phyloP scores from a whole-genome alignment of 2,113 vertebrate genomes.

The Actenoides hombroni region DNA sequence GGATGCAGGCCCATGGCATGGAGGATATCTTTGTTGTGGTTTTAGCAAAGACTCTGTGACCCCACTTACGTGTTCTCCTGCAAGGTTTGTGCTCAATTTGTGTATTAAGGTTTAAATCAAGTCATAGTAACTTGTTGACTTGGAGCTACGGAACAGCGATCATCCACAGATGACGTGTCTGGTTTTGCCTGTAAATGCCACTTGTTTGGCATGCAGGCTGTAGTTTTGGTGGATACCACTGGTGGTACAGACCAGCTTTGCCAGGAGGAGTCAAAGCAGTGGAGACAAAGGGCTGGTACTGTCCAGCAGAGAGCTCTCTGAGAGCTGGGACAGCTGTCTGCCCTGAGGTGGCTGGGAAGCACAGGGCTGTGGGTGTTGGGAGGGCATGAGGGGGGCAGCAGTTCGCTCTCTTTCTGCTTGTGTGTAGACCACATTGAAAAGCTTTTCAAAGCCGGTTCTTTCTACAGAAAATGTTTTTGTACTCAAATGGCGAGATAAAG shows the following conservation, averaged over 20 bases:
- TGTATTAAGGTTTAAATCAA: not conserved
- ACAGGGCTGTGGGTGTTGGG: fast-evolving
- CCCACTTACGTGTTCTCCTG: fast-evolving
- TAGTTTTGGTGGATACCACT: not conserved
- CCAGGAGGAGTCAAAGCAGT: not conserved
- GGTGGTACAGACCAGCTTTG: not conserved
- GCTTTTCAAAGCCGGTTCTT: not conserved
- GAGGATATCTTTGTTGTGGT: not conserved
- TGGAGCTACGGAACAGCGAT: not conserved
- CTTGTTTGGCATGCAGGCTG: fast-evolving
- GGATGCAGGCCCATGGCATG: not conserved
- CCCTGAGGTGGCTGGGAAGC: not conserved
- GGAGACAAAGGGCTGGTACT: not conserved
- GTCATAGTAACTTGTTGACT: not conserved
- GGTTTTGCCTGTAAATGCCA: not conserved
- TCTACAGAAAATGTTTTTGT: not conserved
- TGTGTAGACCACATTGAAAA: not conserved
- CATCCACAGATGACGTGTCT: fast-evolving
- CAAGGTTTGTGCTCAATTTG: not conserved
- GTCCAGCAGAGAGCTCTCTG: not conserved
- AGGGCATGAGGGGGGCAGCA: not conserved
- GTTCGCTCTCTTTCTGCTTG: not conserved
- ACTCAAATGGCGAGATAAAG: not conserved
- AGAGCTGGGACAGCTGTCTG: not conserved
- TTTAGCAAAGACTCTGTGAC: not conserved